phyloP scores from a whole-genome alignment of 2,113 vertebrate genomes.

The Labrus mixtus region DNA sequence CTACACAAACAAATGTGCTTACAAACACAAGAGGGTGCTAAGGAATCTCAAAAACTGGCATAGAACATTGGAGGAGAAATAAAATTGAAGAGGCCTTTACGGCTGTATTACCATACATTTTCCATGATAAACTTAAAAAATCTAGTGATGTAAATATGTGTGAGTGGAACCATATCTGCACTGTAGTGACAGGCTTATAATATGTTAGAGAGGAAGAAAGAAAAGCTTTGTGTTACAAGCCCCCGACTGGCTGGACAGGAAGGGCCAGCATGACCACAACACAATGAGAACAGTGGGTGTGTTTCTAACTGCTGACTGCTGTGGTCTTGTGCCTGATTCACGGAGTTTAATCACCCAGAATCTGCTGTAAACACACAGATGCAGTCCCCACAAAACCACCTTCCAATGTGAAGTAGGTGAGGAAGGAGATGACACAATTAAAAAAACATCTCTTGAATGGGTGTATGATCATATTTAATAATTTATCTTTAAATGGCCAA shows the following conservation, averaged over 20 bases:
- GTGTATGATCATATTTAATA: no score
- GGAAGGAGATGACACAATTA: background rate
- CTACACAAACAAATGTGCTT: background rate
- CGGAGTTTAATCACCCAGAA: background rate
- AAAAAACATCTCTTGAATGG: no score
- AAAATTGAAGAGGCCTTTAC: background rate
- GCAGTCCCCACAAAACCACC: background rate
- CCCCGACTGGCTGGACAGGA: conserved; percentile 43
- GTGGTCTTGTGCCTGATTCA: background rate
- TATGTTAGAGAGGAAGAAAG: background rate
- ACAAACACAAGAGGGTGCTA: conserved; percentile 22
- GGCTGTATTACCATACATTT: no score
- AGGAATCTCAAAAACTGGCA: background rate
- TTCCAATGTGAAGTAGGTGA: background rate
- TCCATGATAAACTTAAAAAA: background rate
- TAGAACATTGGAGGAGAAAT: no score
- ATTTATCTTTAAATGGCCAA: no score
- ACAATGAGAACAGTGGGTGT: conserved; percentile 32
- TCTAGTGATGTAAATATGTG: background rate
- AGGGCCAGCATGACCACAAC: conserved; percentile 21
- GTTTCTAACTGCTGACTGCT: conserved; percentile 3
- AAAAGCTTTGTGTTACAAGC: background rate
- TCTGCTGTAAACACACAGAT: background rate
- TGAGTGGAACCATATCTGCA: background rate
- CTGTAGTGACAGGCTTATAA: background rate